Evolutionary conservation across 2,113 vertebrate species (phyloP).

Genomic region (Cryptomyrus ogoouensis): DNA sequence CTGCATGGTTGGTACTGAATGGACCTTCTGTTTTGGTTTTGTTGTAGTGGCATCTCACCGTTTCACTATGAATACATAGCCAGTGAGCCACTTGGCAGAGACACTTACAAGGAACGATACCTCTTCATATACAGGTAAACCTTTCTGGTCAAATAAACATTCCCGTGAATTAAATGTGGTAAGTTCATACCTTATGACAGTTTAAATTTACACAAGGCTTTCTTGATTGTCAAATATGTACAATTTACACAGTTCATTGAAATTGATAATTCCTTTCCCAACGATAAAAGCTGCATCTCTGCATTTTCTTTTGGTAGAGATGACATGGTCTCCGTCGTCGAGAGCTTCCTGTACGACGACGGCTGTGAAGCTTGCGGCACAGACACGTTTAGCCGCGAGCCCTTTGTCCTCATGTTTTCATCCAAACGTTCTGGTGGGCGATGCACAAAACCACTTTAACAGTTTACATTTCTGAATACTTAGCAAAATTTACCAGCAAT

Average conservation of each 20-base stretch:
- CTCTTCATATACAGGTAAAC: slow-evolving; percentile 81
- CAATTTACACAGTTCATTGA: neutral
- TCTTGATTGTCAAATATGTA: neutral
- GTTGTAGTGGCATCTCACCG: neutral
- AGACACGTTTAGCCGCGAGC: slow-evolving; percentile 76
- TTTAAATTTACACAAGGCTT: neutral
- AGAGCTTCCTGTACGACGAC: slow-evolving; percentile 72
- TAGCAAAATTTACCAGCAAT: neutral
- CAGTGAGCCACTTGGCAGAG: slow-evolving; percentile 74
- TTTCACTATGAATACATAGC: slow-evolving; percentile 54
- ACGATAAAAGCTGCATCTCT: neutral
- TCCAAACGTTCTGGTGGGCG: slow-evolving; percentile 48
- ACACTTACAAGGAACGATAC: slow-evolving; percentile 79
- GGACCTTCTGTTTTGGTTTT: neutral
- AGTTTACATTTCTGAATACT: neutral
- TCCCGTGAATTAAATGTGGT: slow-evolving; percentile 11
- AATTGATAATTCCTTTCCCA: neutral
- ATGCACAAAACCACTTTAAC: neutral
- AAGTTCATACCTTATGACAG: neutral
- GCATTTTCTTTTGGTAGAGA: slow-evolving; percentile 48
- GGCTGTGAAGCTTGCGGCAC: slow-evolving; percentile 62
- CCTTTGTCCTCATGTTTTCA: slow-evolving; percentile 80
- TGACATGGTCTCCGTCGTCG: slow-evolving; percentile 58
- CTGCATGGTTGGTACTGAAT: neutral
- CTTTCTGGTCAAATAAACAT: neutral